Evolutionary conservation across 2,797 vertebrate genomes (phyloP).

Genomic region (Chloroceryle amazona): DNA sequence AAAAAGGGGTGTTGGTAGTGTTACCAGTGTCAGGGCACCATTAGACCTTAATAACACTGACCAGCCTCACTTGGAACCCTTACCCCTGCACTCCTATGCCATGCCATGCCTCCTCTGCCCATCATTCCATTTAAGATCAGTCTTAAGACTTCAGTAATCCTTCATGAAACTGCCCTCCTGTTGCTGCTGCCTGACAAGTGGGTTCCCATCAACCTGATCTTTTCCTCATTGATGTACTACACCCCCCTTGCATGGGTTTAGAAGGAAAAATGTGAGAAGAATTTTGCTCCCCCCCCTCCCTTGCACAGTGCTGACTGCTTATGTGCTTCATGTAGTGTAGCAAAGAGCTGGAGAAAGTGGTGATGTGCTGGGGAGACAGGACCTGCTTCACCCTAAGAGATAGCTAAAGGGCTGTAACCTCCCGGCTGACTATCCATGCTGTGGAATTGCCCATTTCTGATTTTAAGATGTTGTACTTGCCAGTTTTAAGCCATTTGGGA

Average conservation of each 20-base stretch:
- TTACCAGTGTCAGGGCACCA: background rate
- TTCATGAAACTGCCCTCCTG: too few relatives aligned
- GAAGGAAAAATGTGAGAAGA: background rate
- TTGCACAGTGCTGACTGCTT: background rate
- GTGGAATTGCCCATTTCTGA: background rate
- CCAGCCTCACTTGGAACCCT: background rate
- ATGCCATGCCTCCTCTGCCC: fast-evolving
- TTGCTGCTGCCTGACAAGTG: background rate
- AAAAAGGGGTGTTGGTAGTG: background rate
- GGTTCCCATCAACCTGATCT: background rate
- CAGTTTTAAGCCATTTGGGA: background rate
- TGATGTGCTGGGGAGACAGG: background rate
- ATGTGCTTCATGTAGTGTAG: fast-evolving
- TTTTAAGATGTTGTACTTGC: background rate
- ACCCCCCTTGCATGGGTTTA: background rate
- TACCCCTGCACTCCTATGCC: background rate
- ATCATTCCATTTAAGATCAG: background rate
- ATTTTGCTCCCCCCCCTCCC: background rate
- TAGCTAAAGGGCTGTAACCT: background rate
- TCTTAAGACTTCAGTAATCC: background rate
- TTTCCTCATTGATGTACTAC: background rate
- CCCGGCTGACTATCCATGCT: background rate
- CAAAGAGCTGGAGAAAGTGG: background rate
- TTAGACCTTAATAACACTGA: background rate
- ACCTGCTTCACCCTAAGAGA: background rate